Conservation (phyloP, 2,797 vertebrate genomes). For the Premnoplex brunnescens region DNA sequence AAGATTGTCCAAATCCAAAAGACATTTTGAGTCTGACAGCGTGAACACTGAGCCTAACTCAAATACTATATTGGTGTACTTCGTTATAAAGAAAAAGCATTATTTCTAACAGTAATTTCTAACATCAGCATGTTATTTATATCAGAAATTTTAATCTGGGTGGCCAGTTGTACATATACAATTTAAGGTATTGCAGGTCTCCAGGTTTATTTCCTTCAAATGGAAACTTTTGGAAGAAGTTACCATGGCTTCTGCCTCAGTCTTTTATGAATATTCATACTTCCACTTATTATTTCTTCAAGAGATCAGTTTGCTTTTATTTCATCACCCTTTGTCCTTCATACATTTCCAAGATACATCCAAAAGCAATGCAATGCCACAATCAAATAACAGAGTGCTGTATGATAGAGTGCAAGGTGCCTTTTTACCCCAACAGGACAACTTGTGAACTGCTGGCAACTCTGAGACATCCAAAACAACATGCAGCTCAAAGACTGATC, state of each 20-base stretch:
- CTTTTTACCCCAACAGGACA: neutral
- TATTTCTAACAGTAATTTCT: neutral
- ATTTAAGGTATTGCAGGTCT: neutral
- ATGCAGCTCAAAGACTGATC: neutral
- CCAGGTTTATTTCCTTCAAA: neutral
- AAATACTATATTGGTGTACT: neutral
- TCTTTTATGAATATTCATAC: neutral
- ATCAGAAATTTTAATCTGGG: neutral
- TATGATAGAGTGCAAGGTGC: neutral
- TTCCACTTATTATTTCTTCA: neutral
- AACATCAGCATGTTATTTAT: neutral
- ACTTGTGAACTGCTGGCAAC: neutral
- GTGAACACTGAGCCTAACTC: neutral
- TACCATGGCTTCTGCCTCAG: neutral
- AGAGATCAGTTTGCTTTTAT: neutral
- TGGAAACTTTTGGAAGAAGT: neutral
- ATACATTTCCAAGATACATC: neutral
- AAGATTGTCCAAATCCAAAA: neutral
- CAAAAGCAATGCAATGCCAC: neutral
- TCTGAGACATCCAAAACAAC: neutral
- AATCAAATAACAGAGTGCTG: neutral
- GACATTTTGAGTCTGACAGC: neutral
- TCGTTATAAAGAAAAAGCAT: neutral
- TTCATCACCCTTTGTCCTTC: neutral
- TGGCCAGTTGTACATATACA: accelerated